These are phyloP conservation scores for Rhagonycha fulva DNA, from an alignment of 2,888 invertebrate species.

Conservation along the genomic window DNA sequence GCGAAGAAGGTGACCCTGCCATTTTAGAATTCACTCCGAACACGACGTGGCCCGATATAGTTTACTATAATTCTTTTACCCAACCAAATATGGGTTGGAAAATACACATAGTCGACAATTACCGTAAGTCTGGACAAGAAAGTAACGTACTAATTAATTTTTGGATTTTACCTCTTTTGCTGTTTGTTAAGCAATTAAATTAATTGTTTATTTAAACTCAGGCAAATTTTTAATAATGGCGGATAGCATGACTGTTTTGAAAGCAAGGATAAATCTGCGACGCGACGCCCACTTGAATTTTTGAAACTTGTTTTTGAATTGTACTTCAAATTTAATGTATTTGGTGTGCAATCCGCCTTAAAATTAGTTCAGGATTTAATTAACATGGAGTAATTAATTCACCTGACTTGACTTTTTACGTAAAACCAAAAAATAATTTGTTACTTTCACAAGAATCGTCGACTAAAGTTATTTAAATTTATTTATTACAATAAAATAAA, in stretches of 20 bases:
- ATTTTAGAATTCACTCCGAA: constrained; percentile 82
- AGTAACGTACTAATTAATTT: constrained; percentile 20
- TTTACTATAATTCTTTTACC: constrained; percentile 93
- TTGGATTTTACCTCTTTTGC: constrained; percentile 18
- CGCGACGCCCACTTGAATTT: neutral
- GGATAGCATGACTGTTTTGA: neutral
- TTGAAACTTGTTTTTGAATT: neutral
- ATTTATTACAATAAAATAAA: neutral
- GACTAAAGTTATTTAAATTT: neutral
- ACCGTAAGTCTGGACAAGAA: constrained; percentile 50
- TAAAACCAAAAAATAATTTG: neutral
- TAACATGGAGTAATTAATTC: neutral
- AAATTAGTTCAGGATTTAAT: neutral
- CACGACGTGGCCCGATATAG: constrained; percentile 86
- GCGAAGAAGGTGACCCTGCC: constrained; percentile 73
- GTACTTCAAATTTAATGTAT: neutral
- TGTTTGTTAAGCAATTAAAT: constrained; percentile 45
- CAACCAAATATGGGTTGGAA: constrained; percentile 95
- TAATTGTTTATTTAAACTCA: constrained; percentile 43
- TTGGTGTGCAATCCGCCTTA: neutral
- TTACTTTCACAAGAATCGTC: neutral
- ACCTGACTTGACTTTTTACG: neutral
- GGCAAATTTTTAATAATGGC: neutral
- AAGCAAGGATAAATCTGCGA: no score
- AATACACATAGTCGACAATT: constrained; percentile 86